Percentiles rank a stretch among this genome's conserved stretches.
phyloP scores from a whole-genome alignment of 2,113 vertebrate genomes.

The Mormoops blainvillei region DNA sequence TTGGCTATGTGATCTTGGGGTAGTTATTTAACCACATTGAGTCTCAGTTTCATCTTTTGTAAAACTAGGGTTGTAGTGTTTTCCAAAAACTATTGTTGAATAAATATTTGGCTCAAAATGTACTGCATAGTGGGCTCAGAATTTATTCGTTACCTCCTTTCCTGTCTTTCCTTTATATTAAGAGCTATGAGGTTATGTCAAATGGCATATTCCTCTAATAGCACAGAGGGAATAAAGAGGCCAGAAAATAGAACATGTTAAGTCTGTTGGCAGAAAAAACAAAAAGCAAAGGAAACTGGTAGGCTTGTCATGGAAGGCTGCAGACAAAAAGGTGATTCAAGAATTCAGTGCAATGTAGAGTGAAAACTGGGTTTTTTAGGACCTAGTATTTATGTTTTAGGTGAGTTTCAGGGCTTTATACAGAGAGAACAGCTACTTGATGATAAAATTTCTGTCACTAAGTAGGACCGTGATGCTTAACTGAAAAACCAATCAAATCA shows the following conservation, averaged over 20 bases:
- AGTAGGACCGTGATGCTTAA: neutral
- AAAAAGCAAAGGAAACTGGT: neutral
- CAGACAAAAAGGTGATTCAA: neutral
- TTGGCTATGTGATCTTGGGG: neutral
- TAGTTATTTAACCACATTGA: slow-evolving; percentile 17
- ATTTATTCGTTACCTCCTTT: neutral
- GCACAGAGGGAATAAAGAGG: neutral
- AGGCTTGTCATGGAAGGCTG: neutral
- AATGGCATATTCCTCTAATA: neutral
- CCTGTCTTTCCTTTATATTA: neutral
- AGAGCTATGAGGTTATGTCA: neutral
- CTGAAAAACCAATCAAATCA: neutral
- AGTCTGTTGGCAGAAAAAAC: neutral
- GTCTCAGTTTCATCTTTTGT: neutral
- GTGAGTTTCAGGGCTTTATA: neutral
- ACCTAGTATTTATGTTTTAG: neutral
- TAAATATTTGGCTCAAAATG: neutral
- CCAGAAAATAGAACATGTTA: neutral
- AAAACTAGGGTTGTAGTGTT: neutral
- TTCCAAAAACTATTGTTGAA: neutral
- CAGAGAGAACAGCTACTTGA: neutral
- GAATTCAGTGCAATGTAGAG: neutral
- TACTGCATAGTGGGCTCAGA: neutral
- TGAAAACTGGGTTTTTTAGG: neutral
- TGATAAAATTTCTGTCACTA: neutral